Percentiles rank a stretch among this genome's conserved stretches.
Conservation (phyloP, 1,140 invertebrate species). For the Tetramorium simillimum region DNA sequence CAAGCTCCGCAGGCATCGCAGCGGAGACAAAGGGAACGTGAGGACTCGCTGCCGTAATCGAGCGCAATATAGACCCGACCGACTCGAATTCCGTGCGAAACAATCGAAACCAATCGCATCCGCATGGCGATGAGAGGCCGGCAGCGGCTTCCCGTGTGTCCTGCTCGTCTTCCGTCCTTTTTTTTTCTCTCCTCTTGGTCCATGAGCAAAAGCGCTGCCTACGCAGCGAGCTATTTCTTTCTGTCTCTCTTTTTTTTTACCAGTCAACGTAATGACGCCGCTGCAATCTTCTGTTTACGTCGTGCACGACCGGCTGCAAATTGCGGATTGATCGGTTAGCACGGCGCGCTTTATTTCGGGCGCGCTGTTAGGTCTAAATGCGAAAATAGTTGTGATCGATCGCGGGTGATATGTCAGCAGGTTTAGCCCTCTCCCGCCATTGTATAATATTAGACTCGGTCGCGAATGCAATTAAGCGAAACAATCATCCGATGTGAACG, state of each 20-base stretch:
- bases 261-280: neutral
- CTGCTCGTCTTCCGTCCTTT: constrained; percentile 23
- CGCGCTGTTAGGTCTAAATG: constrained; percentile 35
- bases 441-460: neutral
- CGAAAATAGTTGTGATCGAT: constrained; percentile 12
- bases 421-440: neutral
- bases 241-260: neutral
- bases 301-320: constrained; percentile 34
- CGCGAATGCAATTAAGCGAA: neutral
- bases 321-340: constrained; percentile 45
- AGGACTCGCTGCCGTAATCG: neutral
- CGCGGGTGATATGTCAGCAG: constrained; percentile 1
- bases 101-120: constrained; percentile 37
- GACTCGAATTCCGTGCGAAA: constrained; percentile 21
- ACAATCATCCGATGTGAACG: neutral
- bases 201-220: constrained; percentile 22
- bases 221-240: neutral
- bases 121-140: neutral
- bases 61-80: neutral
- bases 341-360: constrained; percentile 8
- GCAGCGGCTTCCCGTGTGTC: neutral
- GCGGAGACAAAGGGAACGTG: neutral
- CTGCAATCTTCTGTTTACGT: neutral
- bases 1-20: neutral
- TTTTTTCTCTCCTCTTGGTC: constrained; percentile 5